phyloP scores from a whole-genome alignment of 2,888 invertebrate genomes.

The Epicampocera succincta region DNA sequence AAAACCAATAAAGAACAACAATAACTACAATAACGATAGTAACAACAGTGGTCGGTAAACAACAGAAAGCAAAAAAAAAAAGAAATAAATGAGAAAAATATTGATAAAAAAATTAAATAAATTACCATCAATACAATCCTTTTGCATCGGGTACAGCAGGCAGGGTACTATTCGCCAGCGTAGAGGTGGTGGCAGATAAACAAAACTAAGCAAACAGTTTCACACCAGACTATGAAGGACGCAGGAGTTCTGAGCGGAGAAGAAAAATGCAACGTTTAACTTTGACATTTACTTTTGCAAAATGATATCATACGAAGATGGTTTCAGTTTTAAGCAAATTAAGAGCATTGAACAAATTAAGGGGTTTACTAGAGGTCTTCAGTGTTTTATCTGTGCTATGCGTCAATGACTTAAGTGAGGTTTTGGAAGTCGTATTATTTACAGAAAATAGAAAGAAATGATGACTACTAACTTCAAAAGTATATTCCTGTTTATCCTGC shows the following conservation, averaged over 20 bases:
- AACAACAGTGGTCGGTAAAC: constrained; percentile 50
- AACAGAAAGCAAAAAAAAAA: background rate
- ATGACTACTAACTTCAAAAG: too few relatives aligned
- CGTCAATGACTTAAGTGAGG: too few relatives aligned
- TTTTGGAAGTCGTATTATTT: too few relatives aligned
- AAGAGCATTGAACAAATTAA: too few relatives aligned
- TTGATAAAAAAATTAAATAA: constrained; percentile 36
- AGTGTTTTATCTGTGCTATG: too few relatives aligned
- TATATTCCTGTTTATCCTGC: too few relatives aligned
- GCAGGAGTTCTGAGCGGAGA: background rate
- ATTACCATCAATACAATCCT: constrained; percentile 47
- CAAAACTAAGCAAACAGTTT: constrained; percentile 46
- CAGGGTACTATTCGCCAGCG: background rate
- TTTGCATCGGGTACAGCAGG: too few relatives aligned
- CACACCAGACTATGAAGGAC: constrained; percentile 33
- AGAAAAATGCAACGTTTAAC: background rate
- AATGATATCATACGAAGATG: too few relatives aligned
- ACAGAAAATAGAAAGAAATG: too few relatives aligned
- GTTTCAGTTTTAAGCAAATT: too few relatives aligned
- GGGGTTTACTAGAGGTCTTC: too few relatives aligned
- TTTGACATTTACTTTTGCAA: too few relatives aligned
- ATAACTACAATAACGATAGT: constrained; percentile 53
- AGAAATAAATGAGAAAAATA: background rate
- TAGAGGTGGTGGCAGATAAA: constrained; percentile 13
- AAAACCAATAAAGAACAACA: constrained; percentile 70